Conservation (phyloP, 53 echinoderm and acorn worm genomes). For the Glandiceps talaboti region DNA sequence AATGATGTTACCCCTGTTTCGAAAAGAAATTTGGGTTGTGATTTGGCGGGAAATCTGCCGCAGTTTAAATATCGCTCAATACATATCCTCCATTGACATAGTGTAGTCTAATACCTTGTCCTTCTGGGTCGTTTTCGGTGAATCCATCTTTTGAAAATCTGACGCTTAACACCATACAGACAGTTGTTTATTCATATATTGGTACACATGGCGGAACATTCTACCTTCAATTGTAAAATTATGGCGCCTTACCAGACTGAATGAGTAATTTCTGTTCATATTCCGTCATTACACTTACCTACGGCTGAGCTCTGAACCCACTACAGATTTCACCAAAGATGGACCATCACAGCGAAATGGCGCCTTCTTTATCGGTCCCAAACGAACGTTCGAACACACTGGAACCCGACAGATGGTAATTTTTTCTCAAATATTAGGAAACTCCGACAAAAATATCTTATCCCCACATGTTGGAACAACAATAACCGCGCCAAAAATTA, state of each 20-base stretch:
- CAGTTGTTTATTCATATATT: no score
- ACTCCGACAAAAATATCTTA: background rate
- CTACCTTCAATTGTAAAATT: background rate
- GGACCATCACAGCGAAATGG: background rate
- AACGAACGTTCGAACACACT: background rate
- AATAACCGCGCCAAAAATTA: background rate
- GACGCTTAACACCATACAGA: background rate
- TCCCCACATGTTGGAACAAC: slow-evolving; percentile 1
- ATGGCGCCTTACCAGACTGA: background rate
- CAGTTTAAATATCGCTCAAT: background rate
- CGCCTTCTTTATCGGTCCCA: background rate
- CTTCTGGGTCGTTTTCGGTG: background rate
- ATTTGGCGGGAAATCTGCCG: background rate
- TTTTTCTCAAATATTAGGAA: no score
- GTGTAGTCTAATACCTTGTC: background rate
- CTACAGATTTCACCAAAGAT: background rate
- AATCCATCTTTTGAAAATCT: background rate
- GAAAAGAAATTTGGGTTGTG: background rate
- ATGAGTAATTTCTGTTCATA: background rate
- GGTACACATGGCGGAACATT: background rate
- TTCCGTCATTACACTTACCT: background rate
- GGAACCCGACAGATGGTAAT: background rate
- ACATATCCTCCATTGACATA: background rate
- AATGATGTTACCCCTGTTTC: no score
- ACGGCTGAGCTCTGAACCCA: background rate